phyloP scores from a whole-genome alignment of 92 coral and sea anemone genomes.

The Meandrina meandrites region DNA sequence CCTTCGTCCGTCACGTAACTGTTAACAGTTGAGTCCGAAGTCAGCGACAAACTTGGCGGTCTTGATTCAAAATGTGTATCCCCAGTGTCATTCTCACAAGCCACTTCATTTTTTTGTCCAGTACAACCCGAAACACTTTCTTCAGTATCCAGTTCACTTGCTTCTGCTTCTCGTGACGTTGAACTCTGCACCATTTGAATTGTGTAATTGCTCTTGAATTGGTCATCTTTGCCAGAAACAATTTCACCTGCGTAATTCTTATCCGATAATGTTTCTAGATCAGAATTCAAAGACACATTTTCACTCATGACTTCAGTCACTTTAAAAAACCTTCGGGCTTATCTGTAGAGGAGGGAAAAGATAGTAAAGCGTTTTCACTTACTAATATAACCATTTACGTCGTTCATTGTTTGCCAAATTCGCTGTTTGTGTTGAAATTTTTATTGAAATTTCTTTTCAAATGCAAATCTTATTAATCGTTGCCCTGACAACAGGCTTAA shows the following conservation, averaged over 20 bases:
- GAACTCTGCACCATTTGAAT: not conserved
- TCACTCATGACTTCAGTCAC: constrained; percentile 10
- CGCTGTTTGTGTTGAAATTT: constrained; percentile 8
- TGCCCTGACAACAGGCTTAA: constrained; percentile 9
- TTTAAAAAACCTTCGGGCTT: not conserved
- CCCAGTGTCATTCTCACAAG: not conserved
- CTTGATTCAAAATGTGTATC: not conserved
- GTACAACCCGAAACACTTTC: constrained; percentile 8
- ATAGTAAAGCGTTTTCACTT: constrained; percentile 3
- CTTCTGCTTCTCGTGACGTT: not conserved
- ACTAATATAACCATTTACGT: not conserved
- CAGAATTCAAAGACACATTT: not conserved
- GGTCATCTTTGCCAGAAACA: not conserved
- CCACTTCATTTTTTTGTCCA: not conserved
- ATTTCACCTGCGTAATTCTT: not conserved
- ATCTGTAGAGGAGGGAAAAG: not conserved
- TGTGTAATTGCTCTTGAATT: not conserved
- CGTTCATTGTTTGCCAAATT: constrained; percentile 13
- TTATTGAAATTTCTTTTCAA: constrained; percentile 4
- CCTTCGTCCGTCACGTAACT: constrained; percentile 16
- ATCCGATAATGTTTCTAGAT: not conserved
- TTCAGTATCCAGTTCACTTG: not conserved
- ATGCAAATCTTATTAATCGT: constrained; percentile 21
- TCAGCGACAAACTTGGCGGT: not conserved
- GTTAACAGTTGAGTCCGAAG: constrained; percentile 7